These are phyloP conservation scores for Prietella phreatophila DNA, from an alignment of 2,113 vertebrate species.

Conservation along the genomic window DNA sequence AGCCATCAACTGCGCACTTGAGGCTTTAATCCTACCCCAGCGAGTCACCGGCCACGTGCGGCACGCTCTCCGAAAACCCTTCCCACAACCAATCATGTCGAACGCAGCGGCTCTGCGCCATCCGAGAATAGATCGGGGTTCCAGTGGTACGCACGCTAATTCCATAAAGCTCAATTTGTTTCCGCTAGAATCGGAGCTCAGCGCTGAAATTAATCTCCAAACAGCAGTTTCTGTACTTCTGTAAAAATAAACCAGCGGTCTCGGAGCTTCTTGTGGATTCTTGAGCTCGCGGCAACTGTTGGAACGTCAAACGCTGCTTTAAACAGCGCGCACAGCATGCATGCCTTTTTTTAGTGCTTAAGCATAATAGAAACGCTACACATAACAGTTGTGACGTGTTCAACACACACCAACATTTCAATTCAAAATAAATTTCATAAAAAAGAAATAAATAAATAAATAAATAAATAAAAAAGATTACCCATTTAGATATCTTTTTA, in stretches of 20 bases:
- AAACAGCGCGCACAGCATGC: not conserved
- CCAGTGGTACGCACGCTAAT: slow-evolving; percentile 59
- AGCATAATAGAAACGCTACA: not conserved
- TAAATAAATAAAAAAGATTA: not conserved
- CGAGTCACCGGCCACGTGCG: slow-evolving; percentile 49
- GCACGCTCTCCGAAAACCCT: slow-evolving; percentile 7
- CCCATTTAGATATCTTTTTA: not conserved
- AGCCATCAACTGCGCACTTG: slow-evolving; percentile 58
- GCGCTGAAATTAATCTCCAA: slow-evolving; percentile 69
- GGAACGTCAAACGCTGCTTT: slow-evolving; percentile 60
- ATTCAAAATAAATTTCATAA: not conserved
- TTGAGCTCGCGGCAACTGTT: slow-evolving; percentile 54
- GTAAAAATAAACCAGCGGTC: slow-evolving; percentile 70
- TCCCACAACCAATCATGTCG: slow-evolving; percentile 38
- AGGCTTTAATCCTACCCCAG: slow-evolving; percentile 54
- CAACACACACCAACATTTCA: not conserved
- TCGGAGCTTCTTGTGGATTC: slow-evolving; percentile 50
- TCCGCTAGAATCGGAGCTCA: slow-evolving; percentile 64
- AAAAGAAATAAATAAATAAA: too few relatives aligned
- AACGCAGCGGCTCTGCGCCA: not conserved
- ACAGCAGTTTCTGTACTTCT: slow-evolving; percentile 64
- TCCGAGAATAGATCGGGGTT: slow-evolving; percentile 46
- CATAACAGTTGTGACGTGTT: not conserved
- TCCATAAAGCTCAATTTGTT: slow-evolving; percentile 71
- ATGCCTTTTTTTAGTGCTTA: not conserved